Conservation (phyloP, 2,888 invertebrate species). For the Sarcophaga subvicina region DNA sequence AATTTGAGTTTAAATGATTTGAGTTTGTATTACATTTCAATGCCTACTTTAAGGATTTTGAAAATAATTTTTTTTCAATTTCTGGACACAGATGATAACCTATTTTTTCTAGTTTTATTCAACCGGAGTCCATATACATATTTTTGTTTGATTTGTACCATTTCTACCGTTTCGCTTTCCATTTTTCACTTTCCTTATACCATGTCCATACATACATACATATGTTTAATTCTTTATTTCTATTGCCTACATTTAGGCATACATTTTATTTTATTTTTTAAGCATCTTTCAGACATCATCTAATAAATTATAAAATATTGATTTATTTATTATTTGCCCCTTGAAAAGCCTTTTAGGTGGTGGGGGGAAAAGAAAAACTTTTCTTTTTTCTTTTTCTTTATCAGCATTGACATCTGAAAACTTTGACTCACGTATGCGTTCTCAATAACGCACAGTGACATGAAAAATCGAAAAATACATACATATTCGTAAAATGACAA, state of each 20-base stretch:
- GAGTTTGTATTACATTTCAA: background rate
- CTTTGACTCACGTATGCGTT: conserved; percentile 59
- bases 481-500: background rate
- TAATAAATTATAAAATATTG: conserved; percentile 44
- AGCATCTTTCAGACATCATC: background rate
- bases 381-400: conserved; percentile 5
- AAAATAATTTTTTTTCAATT: background rate
- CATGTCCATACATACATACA: too few species aligned
- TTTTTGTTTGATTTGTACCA: too few species aligned
- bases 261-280: background rate
- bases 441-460: conserved; percentile 41
- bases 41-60: conserved; percentile 37
- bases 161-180: too few species aligned
- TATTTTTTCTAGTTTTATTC: background rate
- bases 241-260: conserved; percentile 34
- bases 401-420: conserved; percentile 55
- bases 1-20: too few species aligned
- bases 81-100: background rate
- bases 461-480: conserved; percentile 3
- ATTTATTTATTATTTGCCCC: conserved; percentile 43
- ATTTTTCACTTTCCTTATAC: too few species aligned
- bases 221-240: background rate
- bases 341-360: background rate
- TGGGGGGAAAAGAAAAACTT: background rate
- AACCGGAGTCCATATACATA: too few species aligned